Evolutionary conservation across 2,113 vertebrate species (phyloP), one percentile per base, ranked within the genome.

Genomic region (Entomyzon cyanotis): DNA sequence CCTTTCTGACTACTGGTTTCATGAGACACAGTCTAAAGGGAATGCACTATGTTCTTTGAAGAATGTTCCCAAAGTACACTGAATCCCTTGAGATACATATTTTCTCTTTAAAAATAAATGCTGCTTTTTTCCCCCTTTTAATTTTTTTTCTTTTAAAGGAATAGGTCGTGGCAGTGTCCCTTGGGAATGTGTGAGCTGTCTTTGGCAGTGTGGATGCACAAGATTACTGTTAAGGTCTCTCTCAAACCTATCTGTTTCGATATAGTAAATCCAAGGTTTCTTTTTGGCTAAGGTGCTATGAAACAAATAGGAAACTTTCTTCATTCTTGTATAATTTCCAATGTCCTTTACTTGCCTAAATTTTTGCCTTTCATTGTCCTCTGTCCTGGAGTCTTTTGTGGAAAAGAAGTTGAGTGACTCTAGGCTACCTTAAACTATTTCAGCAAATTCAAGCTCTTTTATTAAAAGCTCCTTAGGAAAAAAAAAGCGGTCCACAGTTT

Each of bases 71-170:
- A 95, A 95, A 95, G 80, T 75, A 73, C 83, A 30, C 69, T 59
- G 65, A 56, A n/a, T 93, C 88, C 86, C 94, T 84, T 78, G 92
- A 81, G 69, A 94, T 31, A 59, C 56, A 94, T 95, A 84, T 87
- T 92, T 96, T 81, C 64, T 70, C 52, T 94, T 84, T 89, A 93
- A 95, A 97, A 95, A 96, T 78, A 97, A 95, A 90, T 64, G 47
- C 50, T 89, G 64, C 8, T 5, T 50, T 68, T 14, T 12, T 1
- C 3, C 12, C 9, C 41, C 15, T 8, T 37, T 62, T 23, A 62
- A 20, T 28, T 56, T 70, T 89, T 42, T 65, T 56, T 75, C 25
- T 89, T 78, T 87, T 86, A 81, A 93, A 84, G 80, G 91, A 93
- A 92, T 90, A 70, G 76, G 73, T 94, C 77, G 1, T 35, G 27